phyloP scores from a whole-genome alignment of 2,113 vertebrate species.

The Zingel zingel region DNA sequence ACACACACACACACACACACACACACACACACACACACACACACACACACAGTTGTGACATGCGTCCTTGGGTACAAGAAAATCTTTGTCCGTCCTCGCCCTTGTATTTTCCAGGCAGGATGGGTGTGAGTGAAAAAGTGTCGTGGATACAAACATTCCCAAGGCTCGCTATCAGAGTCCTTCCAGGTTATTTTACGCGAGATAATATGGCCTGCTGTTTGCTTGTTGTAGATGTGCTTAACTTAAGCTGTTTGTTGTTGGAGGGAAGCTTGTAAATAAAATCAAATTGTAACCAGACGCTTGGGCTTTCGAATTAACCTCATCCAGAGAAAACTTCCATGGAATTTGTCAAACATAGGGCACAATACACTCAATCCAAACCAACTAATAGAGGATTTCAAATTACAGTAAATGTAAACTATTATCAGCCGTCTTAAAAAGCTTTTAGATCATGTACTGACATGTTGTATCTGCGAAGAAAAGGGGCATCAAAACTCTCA shows the following conservation, averaged over 20 bases:
- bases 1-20: constrained; percentile 36
- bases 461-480: too few species aligned
- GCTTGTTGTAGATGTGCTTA: background rate
- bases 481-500: too few species aligned
- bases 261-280: background rate
- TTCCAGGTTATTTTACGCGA: constrained; percentile 35
- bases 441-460: too few species aligned
- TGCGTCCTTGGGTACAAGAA: constrained; percentile 69
- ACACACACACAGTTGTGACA: constrained; percentile 41
- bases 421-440: too few species aligned
- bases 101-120: constrained; percentile 72
- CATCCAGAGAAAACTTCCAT: background rate
- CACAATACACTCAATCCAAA: background rate
- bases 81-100: constrained; percentile 71
- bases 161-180: constrained; percentile 32
- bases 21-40: constrained; percentile 42
- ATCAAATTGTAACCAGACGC: background rate
- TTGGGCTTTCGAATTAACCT: background rate
- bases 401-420: too few species aligned
- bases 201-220: constrained; percentile 1
- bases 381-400: background rate
- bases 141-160: constrained; percentile 48
- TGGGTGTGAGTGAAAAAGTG: constrained; percentile 62
- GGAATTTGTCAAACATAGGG: background rate
- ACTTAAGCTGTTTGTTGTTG: background rate